Evolutionary conservation across 1,140 invertebrate species (phyloP).

Genomic region (Helicoverpa zea): DNA sequence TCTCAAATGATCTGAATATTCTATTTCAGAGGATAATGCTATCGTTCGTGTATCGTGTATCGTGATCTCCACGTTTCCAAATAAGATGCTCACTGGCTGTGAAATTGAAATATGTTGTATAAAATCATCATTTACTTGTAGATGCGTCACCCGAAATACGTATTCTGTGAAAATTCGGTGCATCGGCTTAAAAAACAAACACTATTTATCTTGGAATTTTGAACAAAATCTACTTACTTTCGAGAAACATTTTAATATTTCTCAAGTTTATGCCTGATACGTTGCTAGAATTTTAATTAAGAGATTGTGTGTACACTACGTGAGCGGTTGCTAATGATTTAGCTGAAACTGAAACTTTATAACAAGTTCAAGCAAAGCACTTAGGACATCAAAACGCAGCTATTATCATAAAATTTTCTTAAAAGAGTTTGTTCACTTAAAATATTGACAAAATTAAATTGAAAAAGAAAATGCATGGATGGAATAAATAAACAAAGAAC

Average conservation of each 20-base stretch:
- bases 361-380: not conserved
- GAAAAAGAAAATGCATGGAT: too few species aligned
- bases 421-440: too few species aligned
- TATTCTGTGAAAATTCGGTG: not conserved
- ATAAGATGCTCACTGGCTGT: constrained; percentile 26
- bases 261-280: not conserved
- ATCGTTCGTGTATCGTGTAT: too few species aligned
- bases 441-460: too few species aligned
- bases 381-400: not conserved
- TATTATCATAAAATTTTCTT: too few species aligned
- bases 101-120: constrained; percentile 37
- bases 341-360: not conserved
- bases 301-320: not conserved
- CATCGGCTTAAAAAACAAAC: not conserved
- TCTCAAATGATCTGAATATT: constrained; percentile 21
- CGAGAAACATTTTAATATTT: too few species aligned
- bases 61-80: not conserved
- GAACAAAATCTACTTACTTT: too few species aligned
- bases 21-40: constrained; percentile 12
- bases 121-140: constrained; percentile 10
- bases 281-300: not conserved
- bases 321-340: not conserved
- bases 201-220: not conserved
- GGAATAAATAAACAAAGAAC: too few species aligned
- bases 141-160: not conserved